These are phyloP conservation scores for Oxygymnocypris stewartii DNA, from an alignment of 2,113 vertebrate species.

Conservation along the genomic window DNA sequence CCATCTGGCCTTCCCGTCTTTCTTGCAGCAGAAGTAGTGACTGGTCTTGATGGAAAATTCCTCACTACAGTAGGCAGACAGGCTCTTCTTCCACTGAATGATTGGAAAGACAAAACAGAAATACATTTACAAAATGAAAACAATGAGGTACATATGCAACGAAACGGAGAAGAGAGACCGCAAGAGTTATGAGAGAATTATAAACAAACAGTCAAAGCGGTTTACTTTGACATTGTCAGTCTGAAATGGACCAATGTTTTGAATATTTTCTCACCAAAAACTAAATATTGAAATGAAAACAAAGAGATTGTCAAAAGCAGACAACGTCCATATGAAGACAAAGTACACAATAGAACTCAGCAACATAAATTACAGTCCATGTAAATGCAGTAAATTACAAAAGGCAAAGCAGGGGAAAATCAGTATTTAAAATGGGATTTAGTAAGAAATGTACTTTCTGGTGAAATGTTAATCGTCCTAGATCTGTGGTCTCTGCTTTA, in stretches of 20 bases:
- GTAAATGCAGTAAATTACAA: background rate
- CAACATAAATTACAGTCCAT: background rate
- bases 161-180: background rate
- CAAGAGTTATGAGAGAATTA: background rate
- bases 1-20: background rate
- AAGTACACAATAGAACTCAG: background rate
- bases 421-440: background rate
- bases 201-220: background rate
- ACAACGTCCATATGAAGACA: background rate
- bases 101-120: slow-evolving; percentile 10
- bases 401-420: background rate
- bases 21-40: slow-evolving; percentile 67
- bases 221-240: background rate
- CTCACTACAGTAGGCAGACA: slow-evolving; percentile 65
- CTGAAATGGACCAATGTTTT: background rate
- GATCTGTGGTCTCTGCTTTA: background rate
- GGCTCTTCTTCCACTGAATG: slow-evolving; percentile 69
- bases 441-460: background rate
- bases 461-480: background rate
- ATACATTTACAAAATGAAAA: background rate
- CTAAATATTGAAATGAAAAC: background rate
- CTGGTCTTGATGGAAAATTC: slow-evolving; percentile 66
- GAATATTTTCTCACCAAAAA: background rate
- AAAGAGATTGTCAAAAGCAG: too few species aligned
- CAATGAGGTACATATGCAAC: background rate